Evolutionary conservation across 2,888 invertebrate genomes (phyloP), one percentile per base, ranked within the genome.

Genomic region (Thereva nobilitata): DNA sequence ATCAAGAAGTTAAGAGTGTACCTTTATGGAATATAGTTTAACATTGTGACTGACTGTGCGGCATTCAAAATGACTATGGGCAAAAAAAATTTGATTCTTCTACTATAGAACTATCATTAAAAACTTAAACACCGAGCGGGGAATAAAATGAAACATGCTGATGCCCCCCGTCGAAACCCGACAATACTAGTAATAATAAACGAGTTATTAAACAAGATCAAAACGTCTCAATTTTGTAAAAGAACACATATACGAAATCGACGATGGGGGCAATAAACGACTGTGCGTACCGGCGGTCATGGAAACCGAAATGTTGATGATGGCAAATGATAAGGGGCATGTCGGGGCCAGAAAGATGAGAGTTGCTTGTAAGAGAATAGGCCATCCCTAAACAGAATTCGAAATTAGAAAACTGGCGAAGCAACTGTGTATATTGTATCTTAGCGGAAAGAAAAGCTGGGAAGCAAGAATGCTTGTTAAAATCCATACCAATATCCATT

Each of bases 271-370:
- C 3, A 40, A 44, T n/a, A n/a, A n/a, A 23, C 6, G 23, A 9
- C n/a, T 45, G 4, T 73, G 75, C 0, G 72, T 79, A 10, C 79
- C 80, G 0, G 75, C 71, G 42, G 34, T 12, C 2, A 74, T 81
- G 75, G 73, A 77, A 67, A 59, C 38, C 2, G 74, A 78, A 66
- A 72, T 80, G 4, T 78, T 80, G 5, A 71, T 70, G 52, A 72
- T 49, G 35, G 71, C 71, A 0, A 6, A 4, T 5, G 4, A 49
- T 34, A 12, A 49, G 34, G 35, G 49, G 4, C 55, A 41, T n/a
- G 41, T 56, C 42, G 55, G 35, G 34, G 55, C 10, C 23, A 12
- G 55, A 4, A 56, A 42, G 41, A 56, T 42, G 55, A 42, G 42
- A 42, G 55, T 9, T 56, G 6, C 10, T 56, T n/a, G 23, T 34